Evolutionary conservation across 2,797 vertebrate species (phyloP), one percentile per base, ranked within the genome.

Genomic region (Anguilla anguilla): DNA sequence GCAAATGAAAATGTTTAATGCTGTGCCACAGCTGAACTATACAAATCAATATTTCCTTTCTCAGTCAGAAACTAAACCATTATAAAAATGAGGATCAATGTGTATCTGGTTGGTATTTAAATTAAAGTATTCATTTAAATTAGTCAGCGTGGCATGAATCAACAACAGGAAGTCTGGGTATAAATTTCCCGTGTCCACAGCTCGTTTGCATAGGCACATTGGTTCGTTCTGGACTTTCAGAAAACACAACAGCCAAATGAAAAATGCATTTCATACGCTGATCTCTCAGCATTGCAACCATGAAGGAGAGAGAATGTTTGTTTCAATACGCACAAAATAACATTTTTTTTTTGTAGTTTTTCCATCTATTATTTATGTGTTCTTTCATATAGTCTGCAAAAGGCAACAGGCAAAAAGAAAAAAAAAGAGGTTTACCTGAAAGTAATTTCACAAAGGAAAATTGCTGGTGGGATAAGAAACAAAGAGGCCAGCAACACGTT

Each of bases 311-410:
- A 55, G 13, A 61, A 82, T 57, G 53, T 49, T 17, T 22, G n/a
- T 88, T 88, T 74, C 79, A 55, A 72, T 85, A 43, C 55, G 55
- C 1, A 49, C 46, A 49, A 6, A 46, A 64, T 39, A 57, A 17
- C 22, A 19, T 35, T 49, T 61, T 61, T 69, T 28, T 49, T 22
- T 35, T 7, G 3, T n/a, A 15, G 61, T 81, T 31, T 6, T 51
- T 53, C 55, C 89, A 93, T 93, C 91, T 86, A 92, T 92, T 93
- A 94, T 94, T 90, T 84, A 93, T 90, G 85, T 86, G 89, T 90
- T 74, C 90, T 13, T 67, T 25, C 9, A 2, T 87, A 87, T 83
- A 86, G 83, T 90, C 87, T 89, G 88, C 51, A 84, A 87, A 84
- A 89, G 88, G 88, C 87, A 89, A 88, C 88, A 88, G 87, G 88